phyloP scores from a whole-genome alignment of 1,140 invertebrate genomes.

The Drosophila quadrilineata region DNA sequence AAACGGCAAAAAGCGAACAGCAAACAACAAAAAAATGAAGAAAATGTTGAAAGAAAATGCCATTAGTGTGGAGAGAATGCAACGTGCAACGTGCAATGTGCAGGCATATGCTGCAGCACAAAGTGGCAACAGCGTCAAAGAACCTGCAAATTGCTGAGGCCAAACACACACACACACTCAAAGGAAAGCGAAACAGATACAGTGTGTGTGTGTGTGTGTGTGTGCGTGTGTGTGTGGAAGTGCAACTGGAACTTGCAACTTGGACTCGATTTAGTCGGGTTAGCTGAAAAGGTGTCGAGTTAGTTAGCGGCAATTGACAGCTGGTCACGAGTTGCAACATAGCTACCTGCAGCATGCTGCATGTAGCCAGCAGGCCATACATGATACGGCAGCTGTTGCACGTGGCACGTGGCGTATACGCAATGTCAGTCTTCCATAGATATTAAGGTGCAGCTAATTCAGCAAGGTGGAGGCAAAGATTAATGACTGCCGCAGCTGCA shows the following conservation, averaged over 20 bases:
- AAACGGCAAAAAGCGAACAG: too few relatives aligned
- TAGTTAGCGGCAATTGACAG: constrained; percentile 35
- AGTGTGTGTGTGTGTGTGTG: not conserved
- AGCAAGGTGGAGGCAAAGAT: not conserved
- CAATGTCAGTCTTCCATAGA: constrained; percentile 35
- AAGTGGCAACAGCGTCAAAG: constrained; percentile 35
- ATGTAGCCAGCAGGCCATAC: too few relatives aligned
- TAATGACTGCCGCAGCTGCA: constrained; percentile 19
- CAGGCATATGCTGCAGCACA: constrained; percentile 4
- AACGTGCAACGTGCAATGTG: too few relatives aligned
- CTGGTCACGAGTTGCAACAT: constrained; percentile 32
- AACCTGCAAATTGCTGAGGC: constrained; percentile 22
- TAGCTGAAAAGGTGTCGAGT: constrained; percentile 18
- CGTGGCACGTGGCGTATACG: constrained; percentile 58
- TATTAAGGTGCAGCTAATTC: not conserved
- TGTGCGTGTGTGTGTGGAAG: not conserved
- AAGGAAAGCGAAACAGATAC: not conserved
- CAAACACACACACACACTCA: constrained; percentile 5
- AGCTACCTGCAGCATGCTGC: too few relatives aligned
- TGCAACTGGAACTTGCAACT: not conserved
- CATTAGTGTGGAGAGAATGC: constrained; percentile 14
- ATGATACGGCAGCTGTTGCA: too few relatives aligned
- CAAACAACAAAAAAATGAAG: not conserved
- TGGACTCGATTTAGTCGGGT: not conserved
- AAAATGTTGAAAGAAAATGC: constrained; percentile 13